A percentile compares a stretch with the other conserved stretches of the same genome.
phyloP scores from a whole-genome alignment of 2,113 vertebrate species.

The Grantiella picta region DNA sequence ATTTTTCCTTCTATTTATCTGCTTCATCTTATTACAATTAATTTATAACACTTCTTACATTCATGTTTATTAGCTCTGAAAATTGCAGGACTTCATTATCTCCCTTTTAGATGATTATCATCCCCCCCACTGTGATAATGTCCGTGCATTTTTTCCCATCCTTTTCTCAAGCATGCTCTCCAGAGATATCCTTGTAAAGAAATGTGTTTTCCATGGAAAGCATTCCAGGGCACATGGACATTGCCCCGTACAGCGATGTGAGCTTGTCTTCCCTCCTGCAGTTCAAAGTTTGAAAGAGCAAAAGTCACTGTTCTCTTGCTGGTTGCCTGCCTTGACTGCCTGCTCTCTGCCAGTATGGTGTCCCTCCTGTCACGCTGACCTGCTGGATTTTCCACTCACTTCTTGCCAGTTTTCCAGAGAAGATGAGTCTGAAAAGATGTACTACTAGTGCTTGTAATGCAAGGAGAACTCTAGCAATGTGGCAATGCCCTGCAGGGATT shows the following conservation, averaged over 20 bases:
- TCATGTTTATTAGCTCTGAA: neutral
- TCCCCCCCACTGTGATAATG: rapidly evolving
- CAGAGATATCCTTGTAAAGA: neutral
- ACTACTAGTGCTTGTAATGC: neutral
- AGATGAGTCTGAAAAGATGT: neutral
- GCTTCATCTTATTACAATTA: neutral
- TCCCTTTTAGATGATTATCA: neutral
- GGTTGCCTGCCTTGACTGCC: neutral
- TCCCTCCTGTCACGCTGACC: neutral
- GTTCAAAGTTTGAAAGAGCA: conserved; percentile 60
- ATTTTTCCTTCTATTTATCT: neutral
- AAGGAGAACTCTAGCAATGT: neutral
- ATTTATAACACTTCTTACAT: neutral
- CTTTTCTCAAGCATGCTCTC: neutral
- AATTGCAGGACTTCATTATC: neutral
- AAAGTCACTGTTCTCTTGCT: neutral
- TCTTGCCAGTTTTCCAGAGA: conserved; percentile 11
- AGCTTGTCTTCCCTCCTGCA: conserved; percentile 15
- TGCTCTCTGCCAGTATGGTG: neutral
- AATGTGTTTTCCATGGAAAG: neutral
- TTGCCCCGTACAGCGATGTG: neutral
- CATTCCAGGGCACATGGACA: neutral
- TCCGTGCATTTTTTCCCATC: neutral
- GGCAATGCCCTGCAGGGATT: neutral
- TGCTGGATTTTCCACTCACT: conserved; percentile 33